These are phyloP conservation scores for Callinectes sapidus DNA, from an alignment of 2,888 invertebrate species.

Conservation along the genomic window DNA sequence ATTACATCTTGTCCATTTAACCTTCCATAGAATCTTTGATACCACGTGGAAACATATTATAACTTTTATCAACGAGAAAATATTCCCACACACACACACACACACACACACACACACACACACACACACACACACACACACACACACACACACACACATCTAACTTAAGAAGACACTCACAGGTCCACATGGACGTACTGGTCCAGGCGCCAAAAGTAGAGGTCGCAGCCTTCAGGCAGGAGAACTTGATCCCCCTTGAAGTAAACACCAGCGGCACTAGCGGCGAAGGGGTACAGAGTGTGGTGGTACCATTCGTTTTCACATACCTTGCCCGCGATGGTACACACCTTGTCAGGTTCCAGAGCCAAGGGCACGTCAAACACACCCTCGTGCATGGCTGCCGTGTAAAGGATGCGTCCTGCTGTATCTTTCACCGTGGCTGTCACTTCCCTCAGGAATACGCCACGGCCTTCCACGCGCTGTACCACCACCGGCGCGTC, in stretches of 20 bases:
- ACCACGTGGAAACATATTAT: neutral
- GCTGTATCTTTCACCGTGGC: neutral
- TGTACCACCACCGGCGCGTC: neutral
- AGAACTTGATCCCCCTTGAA: neutral
- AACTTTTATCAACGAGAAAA: neutral
- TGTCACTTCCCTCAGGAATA: neutral
- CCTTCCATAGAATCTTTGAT: neutral
- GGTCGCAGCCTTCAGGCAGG: constrained; percentile 19
- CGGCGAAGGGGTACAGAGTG: neutral
- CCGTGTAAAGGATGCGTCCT: neutral
- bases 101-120: neutral
- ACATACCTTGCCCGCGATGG: neutral
- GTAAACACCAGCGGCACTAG: neutral
- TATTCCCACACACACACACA: neutral
- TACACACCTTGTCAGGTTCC: neutral
- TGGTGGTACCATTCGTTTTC: neutral
- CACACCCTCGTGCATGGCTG: neutral
- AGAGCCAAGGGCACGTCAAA: neutral
- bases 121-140: neutral
- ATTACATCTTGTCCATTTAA: neutral
- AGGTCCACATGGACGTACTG: neutral
- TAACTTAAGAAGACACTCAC: neutral
- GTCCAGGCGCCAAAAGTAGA: neutral
- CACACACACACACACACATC: neutral
- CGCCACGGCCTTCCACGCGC: constrained; percentile 12